Evolutionary conservation across 1,140 invertebrate genomes (phyloP).

Genomic region (Lutraria rhynchaena): DNA sequence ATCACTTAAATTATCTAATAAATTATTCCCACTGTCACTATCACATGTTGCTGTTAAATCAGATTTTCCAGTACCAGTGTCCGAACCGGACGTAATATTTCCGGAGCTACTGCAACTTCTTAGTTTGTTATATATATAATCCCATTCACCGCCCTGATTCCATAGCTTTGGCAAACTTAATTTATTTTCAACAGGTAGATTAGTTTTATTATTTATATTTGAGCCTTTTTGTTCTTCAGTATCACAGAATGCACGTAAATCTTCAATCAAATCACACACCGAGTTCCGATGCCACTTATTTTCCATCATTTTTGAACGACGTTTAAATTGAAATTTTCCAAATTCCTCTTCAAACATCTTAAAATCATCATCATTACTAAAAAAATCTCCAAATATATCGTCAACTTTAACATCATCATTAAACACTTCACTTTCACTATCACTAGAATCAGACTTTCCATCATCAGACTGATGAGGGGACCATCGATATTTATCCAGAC

Average conservation of each 20-base stretch:
- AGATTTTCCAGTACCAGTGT: constrained; percentile 31
- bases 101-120: background rate
- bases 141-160: constrained; percentile 78
- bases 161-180: constrained; percentile 60
- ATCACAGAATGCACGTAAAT: constrained; percentile 79
- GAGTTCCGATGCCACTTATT: constrained; percentile 69
- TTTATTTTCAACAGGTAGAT: constrained; percentile 30
- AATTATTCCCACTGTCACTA: constrained; percentile 57
- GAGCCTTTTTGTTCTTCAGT: constrained; percentile 54
- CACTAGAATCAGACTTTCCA: constrained; percentile 52
- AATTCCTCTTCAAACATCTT: constrained; percentile 78
- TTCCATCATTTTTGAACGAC: constrained; percentile 68
- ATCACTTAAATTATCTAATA: constrained; percentile 51
- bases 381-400: constrained; percentile 77
- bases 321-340: constrained; percentile 72
- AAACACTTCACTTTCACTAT: constrained; percentile 51
- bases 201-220: constrained; percentile 29
- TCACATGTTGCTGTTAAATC: constrained; percentile 50
- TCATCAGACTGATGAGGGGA: constrained; percentile 57
- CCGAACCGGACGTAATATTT: background rate
- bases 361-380: constrained; percentile 78
- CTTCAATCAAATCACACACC: constrained; percentile 76
- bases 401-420: constrained; percentile 62
- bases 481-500: constrained; percentile 63
- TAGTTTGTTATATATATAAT: constrained; percentile 75